Conservation (phyloP, 2,113 vertebrate genomes). For the Salminus brasiliensis region DNA sequence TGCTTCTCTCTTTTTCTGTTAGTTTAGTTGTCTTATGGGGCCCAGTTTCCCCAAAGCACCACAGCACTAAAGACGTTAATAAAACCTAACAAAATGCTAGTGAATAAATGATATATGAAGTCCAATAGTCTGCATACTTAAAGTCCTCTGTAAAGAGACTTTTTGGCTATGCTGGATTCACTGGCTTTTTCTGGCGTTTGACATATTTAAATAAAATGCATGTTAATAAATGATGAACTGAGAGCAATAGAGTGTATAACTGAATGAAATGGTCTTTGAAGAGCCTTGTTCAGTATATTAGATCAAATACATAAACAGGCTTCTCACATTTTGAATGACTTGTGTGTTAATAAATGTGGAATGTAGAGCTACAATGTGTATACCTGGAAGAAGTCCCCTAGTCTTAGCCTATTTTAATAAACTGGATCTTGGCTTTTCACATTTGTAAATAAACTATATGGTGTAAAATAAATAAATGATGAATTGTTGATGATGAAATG, state of each 20-base stretch:
- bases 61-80: background rate
- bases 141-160: background rate
- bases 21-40: background rate
- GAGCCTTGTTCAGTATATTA: background rate
- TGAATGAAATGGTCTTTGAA: background rate
- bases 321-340: background rate
- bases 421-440: background rate
- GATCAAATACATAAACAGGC: background rate
- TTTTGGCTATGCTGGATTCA: background rate
- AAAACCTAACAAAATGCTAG: background rate
- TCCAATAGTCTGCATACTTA: background rate
- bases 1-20: background rate
- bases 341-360: background rate
- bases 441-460: background rate
- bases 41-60: background rate
- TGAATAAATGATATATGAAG: background rate
- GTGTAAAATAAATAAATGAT: background rate
- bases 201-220: background rate
- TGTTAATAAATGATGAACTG: background rate
- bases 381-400: background rate
- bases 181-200: background rate
- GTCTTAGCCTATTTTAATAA: background rate
- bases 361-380: background rate
- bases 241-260: background rate
- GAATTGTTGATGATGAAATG: background rate